These are phyloP conservation scores for Ptilonorhynchus violaceus DNA, from an alignment of 2,113 vertebrate species.

Conservation along the genomic window DNA sequence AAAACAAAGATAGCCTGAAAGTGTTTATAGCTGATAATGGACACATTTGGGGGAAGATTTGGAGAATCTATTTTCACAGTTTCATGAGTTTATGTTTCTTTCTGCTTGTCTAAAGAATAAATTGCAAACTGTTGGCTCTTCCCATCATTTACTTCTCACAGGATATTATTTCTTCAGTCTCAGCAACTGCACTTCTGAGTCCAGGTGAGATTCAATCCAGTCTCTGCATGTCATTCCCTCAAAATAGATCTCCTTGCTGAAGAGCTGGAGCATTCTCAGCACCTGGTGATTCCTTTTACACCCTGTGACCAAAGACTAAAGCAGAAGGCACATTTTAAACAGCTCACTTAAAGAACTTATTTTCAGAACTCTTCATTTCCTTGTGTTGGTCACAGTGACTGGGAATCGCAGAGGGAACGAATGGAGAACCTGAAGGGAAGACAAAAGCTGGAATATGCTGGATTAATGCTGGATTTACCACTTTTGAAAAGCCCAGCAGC, in stretches of 20 bases:
- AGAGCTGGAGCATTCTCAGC: neutral
- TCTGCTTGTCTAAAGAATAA: neutral
- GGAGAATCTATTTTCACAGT: neutral
- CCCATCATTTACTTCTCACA: neutral
- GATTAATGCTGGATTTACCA: neutral
- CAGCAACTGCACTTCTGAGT: neutral
- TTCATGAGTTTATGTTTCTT: neutral
- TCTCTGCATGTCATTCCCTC: neutral
- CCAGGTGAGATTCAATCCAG: neutral
- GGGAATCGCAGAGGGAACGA: rapidly evolving
- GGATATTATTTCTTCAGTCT: neutral
- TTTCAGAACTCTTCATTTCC: neutral
- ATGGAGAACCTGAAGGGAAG: neutral
- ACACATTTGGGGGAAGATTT: neutral
- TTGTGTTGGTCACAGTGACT: neutral
- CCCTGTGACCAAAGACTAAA: neutral
- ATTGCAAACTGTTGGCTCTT: neutral
- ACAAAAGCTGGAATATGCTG: rapidly evolving
- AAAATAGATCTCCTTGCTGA: neutral
- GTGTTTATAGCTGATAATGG: neutral
- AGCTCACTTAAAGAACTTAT: neutral
- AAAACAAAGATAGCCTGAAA: neutral
- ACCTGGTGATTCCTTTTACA: neutral
- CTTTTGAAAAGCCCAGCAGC: neutral
- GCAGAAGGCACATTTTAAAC: neutral